These are phyloP conservation scores for Labeo calbasu DNA, from an alignment of 2,797 vertebrate genomes.

Conservation along the genomic window DNA sequence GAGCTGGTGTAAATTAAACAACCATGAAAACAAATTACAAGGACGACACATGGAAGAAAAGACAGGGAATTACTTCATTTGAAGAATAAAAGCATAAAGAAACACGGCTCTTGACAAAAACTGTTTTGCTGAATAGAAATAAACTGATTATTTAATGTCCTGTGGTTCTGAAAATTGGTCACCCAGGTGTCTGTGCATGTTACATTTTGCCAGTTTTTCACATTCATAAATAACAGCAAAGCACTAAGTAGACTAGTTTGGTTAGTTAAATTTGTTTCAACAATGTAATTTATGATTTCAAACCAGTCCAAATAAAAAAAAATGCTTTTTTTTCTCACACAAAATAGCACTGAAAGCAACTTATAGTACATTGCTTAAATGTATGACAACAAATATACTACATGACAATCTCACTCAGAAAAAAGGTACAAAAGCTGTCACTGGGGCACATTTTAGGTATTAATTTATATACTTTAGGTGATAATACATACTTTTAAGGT, in stretches of 20 bases:
- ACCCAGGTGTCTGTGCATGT: conserved; percentile 17
- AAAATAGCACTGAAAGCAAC: not conserved
- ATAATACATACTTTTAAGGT: not conserved
- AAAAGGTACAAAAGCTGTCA: not conserved
- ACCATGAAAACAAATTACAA: conserved; percentile 49
- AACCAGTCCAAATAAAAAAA: not conserved
- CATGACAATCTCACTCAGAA: not conserved
- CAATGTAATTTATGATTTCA: not conserved
- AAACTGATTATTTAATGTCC: conserved; percentile 15
- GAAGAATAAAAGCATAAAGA: conserved; percentile 29
- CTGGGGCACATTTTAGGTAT: not conserved
- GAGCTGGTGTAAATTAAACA: conserved; percentile 47
- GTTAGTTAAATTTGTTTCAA: not conserved
- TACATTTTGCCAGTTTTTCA: conserved; percentile 6
- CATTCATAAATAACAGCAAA: not conserved
- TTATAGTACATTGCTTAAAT: no score
- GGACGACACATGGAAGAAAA: conserved; percentile 12
- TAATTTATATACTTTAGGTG: not conserved
- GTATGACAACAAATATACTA: no score
- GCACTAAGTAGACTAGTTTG: not conserved
- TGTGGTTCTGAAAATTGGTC: conserved; percentile 29
- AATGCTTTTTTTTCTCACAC: not conserved
- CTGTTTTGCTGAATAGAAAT: conserved; percentile 1
- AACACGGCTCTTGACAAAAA: not conserved
- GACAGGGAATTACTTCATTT: conserved; percentile 38